A percentile compares a stretch with the other conserved stretches of the same genome.
phyloP scores from a whole-genome alignment of 2,888 invertebrate species.

The Galeopsomyia nigrocyanea region DNA sequence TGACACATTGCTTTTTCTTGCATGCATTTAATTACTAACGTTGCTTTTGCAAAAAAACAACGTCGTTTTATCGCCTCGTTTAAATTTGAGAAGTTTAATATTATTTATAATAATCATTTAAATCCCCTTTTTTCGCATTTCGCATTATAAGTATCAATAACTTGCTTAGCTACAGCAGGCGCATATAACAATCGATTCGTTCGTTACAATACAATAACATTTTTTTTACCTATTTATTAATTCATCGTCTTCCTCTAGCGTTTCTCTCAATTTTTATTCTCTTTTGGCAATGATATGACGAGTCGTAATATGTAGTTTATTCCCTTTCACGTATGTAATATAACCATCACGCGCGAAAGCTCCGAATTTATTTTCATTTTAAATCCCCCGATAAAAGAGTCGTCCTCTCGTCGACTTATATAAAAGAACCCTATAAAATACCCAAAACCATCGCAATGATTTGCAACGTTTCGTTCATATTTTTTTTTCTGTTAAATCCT shows the following conservation, averaged over 20 bases:
- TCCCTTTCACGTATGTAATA: slow-evolving; percentile 14
- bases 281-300: slow-evolving; percentile 49
- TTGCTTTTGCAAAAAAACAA: slow-evolving; percentile 40
- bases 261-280: slow-evolving; percentile 25
- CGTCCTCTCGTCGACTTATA: slow-evolving; percentile 31
- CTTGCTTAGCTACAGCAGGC: slow-evolving; percentile 57
- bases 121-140: slow-evolving; percentile 54
- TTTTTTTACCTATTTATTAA: slow-evolving; percentile 46
- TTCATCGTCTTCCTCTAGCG: slow-evolving; percentile 36
- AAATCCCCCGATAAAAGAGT: slow-evolving; percentile 27
- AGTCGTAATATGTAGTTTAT: slow-evolving; percentile 41
- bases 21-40: slow-evolving; percentile 60
- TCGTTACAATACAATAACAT: slow-evolving; percentile 63
- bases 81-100: slow-evolving; percentile 20
- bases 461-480: slow-evolving; percentile 49
- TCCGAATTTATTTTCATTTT: slow-evolving; percentile 10
- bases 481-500: slow-evolving; percentile 17
- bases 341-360: slow-evolving; percentile 9
- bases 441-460: slow-evolving; percentile 61
- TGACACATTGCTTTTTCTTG: slow-evolving; percentile 63
- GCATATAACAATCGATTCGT: slow-evolving; percentile 63
- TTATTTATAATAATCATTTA: slow-evolving; percentile 53
- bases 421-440: slow-evolving; percentile 67
- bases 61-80: slow-evolving; percentile 30
- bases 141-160: slow-evolving; percentile 38